Percentiles rank a stretch among this genome's conserved stretches.
These are phyloP conservation scores for Enteromius unitaeniatus DNA, from an alignment of 2,797 vertebrate species.

Conservation along the genomic window DNA sequence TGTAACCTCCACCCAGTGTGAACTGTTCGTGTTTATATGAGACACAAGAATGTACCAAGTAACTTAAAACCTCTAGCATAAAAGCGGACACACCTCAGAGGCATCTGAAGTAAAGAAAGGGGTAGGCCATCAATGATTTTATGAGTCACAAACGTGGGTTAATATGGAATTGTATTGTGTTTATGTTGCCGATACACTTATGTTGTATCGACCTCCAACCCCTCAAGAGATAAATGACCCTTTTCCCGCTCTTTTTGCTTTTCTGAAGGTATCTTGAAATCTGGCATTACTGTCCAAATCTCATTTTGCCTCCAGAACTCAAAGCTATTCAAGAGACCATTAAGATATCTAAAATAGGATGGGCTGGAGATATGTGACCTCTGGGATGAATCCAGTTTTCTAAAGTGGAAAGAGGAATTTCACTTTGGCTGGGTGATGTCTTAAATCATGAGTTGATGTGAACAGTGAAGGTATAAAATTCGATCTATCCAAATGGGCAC, in stretches of 20 bases:
- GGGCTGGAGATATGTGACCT: constrained; percentile 32
- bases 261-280: constrained; percentile 45
- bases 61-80: not conserved
- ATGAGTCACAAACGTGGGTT: not conserved
- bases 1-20: constrained; percentile 5
- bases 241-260: constrained; percentile 4
- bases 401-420: constrained; percentile 24
- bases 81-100: not conserved
- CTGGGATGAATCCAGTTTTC: constrained; percentile 34
- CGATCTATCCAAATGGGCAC: not conserved
- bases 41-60: constrained; percentile 12
- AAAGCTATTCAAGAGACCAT: constrained; percentile 50
- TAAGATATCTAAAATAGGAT: constrained; percentile 51
- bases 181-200: not conserved
- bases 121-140: not conserved
- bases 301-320: constrained; percentile 51
- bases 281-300: constrained; percentile 47
- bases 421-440: not conserved
- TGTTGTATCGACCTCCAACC: not conserved
- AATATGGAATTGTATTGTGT: not conserved
- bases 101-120: not conserved
- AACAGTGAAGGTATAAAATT: not conserved
- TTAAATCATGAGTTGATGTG: constrained; percentile 9
- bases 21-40: constrained; percentile 2
- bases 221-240: constrained; percentile 24